These are phyloP conservation scores for Onthophagus taurus DNA, from an alignment of 1,140 invertebrate species.

Conservation along the genomic window DNA sequence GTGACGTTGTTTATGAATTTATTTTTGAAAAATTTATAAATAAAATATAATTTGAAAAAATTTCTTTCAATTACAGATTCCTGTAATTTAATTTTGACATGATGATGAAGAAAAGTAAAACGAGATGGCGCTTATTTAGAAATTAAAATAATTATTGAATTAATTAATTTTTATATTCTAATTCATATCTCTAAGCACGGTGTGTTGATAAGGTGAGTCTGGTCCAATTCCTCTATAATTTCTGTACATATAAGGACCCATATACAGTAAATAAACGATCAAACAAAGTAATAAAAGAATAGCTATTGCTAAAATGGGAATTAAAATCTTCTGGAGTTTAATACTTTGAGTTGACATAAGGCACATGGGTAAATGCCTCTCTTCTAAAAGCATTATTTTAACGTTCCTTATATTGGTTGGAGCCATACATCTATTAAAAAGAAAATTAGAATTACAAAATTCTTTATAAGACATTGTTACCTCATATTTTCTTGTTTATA, in stretches of 20 bases:
- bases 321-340: conserved; percentile 19
- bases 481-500: conserved; percentile 23
- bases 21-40: too few relatives aligned
- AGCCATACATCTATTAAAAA: conserved; percentile 25
- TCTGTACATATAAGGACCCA: conserved; percentile 15
- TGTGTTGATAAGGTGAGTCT: conserved; percentile 27
- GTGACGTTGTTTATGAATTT: too few relatives aligned
- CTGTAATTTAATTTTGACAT: too few relatives aligned
- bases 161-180: too few relatives aligned
- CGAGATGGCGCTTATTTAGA: too few relatives aligned
- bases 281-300: conserved; percentile 23
- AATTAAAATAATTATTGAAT: too few relatives aligned
- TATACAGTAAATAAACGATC: conserved; percentile 30
- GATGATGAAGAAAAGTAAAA: too few relatives aligned
- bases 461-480: conserved; percentile 16
- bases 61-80: too few relatives aligned
- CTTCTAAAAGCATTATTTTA: conserved; percentile 19
- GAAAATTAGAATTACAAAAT: neutral
- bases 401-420: conserved; percentile 21
- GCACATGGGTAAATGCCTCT: conserved; percentile 24
- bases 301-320: conserved; percentile 20
- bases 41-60: too few relatives aligned
- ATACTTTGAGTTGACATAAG: conserved; percentile 6
- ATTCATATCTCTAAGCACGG: conserved; percentile 7
- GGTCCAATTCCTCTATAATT: conserved; percentile 20